Conservation (phyloP, 1,140 invertebrate species). For the Trichoplusia ni region DNA sequence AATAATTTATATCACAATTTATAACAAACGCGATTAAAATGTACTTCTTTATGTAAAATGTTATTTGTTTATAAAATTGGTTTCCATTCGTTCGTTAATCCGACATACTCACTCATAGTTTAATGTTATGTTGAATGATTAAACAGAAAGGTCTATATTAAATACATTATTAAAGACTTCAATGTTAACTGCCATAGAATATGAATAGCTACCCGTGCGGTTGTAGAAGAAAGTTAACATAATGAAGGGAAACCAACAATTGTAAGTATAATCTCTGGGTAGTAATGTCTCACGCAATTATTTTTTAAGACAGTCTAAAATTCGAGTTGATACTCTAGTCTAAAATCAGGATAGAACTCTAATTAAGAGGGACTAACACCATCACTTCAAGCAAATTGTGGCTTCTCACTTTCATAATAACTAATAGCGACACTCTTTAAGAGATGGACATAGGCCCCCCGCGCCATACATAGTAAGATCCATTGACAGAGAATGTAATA, state of each 20-base stretch:
- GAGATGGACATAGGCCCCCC: too few species aligned
- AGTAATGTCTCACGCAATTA: slow-evolving; percentile 41
- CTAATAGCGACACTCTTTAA: too few species aligned
- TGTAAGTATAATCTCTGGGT: slow-evolving; percentile 15
- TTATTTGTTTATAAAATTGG: neutral
- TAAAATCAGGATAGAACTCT: neutral
- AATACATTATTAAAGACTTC: neutral
- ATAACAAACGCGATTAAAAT: slow-evolving; percentile 18
- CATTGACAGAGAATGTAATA: too few species aligned
- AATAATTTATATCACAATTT: slow-evolving; percentile 29
- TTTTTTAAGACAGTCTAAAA: slow-evolving; percentile 6
- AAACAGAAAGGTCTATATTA: neutral
- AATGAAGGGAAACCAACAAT: slow-evolving; percentile 43
- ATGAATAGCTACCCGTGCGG: too few species aligned
- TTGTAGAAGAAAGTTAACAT: slow-evolving; percentile 32
- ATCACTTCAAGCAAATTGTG: too few species aligned
- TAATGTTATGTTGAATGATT: too few species aligned
- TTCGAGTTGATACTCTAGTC: neutral
- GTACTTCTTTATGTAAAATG: slow-evolving; percentile 11
- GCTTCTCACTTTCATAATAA: too few species aligned
- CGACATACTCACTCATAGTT: too few species aligned
- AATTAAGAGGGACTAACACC: too few species aligned
- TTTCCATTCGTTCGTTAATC: neutral
- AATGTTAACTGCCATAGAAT: too few species aligned
- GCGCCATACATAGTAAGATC: too few species aligned